A percentile compares a stretch with the other conserved stretches of the same genome.
Conservation (phyloP, 2,888 invertebrate species). For the Cybosia mesomella region DNA sequence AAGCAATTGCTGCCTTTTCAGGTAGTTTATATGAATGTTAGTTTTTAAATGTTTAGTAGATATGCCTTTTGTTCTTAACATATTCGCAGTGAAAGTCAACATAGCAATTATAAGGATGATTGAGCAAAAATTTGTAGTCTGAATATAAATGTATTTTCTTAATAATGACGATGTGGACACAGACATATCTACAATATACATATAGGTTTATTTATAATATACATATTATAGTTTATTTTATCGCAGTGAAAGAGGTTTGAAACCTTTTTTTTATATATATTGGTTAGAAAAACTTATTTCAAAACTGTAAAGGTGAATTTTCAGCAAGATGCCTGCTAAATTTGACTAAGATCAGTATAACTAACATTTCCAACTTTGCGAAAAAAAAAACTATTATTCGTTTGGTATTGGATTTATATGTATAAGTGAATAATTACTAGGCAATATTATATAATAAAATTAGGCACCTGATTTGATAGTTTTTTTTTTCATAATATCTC, state of each 20-base stretch:
- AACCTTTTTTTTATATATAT: too few relatives aligned
- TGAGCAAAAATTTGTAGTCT: background rate
- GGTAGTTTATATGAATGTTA: background rate
- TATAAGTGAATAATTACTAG: too few relatives aligned
- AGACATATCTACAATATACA: too few relatives aligned
- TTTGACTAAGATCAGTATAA: background rate
- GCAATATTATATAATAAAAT: too few relatives aligned
- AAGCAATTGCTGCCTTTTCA: background rate
- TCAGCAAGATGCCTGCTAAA: background rate
- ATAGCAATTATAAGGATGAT: background rate
- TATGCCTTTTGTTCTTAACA: background rate
- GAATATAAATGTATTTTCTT: background rate
- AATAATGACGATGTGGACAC: background rate
- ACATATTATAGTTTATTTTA: background rate
- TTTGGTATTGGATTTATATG: too few relatives aligned
- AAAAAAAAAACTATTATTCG: too few relatives aligned
- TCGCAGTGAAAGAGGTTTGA: background rate
- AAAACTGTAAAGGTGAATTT: background rate
- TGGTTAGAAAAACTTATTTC: background rate
- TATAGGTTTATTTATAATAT: background rate
- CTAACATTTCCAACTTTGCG: background rate
- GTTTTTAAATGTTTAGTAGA: background rate
- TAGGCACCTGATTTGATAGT: background rate
- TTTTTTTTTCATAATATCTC: background rate
- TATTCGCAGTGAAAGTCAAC: background rate